Evolutionary conservation across 2,888 invertebrate genomes (phyloP).

Genomic region (Drosophila eohydei): DNA sequence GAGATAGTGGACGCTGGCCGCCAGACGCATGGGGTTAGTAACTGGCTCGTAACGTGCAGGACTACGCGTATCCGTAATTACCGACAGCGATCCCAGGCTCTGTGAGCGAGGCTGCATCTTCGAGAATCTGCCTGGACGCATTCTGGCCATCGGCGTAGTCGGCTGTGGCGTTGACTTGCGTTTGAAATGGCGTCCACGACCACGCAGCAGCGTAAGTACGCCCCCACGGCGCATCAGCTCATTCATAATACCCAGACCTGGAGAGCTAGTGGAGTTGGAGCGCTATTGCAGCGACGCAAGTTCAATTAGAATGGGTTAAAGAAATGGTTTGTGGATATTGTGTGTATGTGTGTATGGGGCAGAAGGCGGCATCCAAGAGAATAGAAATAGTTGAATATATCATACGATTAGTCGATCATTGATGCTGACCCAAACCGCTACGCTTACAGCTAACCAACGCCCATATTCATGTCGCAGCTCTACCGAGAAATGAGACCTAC

Average conservation of each 20-base stretch:
- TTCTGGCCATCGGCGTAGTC: constrained; percentile 78
- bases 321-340: constrained; percentile 11
- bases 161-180: constrained; percentile 84
- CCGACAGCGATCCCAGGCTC: constrained; percentile 85
- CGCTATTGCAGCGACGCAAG: constrained; percentile 50
- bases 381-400: constrained; percentile 35
- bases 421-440: constrained; percentile 46
- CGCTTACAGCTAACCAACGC: constrained; percentile 35
- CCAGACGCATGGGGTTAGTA: constrained; percentile 82
- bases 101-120: constrained; percentile 83
- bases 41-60: constrained; percentile 82
- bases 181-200: constrained; percentile 83
- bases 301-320: constrained; percentile 42
- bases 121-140: constrained; percentile 68
- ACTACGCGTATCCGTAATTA: constrained; percentile 82
- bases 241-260: constrained; percentile 82
- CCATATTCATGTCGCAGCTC: background rate
- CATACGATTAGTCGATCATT: constrained; percentile 40
- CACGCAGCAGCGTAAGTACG: constrained; percentile 83
- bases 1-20: constrained; percentile 82
- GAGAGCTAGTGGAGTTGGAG: constrained; percentile 76
- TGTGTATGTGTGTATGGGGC: constrained; percentile 8
- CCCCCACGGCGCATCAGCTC: constrained; percentile 84
- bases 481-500: constrained; percentile 82
- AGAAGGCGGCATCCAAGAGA: constrained; percentile 60